These are phyloP conservation scores for Lysandra coridon DNA, from an alignment of 2,888 invertebrate genomes.

Conservation along the genomic window DNA sequence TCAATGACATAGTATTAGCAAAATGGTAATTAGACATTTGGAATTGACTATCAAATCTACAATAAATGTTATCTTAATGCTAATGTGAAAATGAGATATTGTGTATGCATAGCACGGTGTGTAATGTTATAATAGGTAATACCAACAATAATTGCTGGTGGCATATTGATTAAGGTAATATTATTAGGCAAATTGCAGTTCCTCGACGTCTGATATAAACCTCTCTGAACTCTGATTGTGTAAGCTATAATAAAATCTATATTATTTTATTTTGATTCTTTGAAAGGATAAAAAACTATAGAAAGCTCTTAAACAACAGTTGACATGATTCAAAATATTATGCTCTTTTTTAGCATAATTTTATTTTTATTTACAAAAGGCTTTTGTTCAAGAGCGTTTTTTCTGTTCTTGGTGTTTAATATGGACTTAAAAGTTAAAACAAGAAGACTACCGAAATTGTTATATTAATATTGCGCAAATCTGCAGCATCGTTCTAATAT, in stretches of 20 bases:
- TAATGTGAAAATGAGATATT: constrained; percentile 23
- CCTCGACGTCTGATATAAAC: neutral
- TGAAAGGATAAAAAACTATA: neutral
- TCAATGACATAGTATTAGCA: neutral
- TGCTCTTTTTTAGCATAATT: neutral
- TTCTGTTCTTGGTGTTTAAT: neutral
- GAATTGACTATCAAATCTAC: constrained; percentile 11
- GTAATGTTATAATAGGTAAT: constrained; percentile 12
- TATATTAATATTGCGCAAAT: constrained; percentile 14
- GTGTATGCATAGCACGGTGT: neutral
- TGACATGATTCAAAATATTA: neutral
- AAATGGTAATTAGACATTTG: constrained; percentile 11
- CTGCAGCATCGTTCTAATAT: constrained; percentile 22
- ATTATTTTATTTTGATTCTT: too few relatives aligned
- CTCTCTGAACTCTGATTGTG: too few relatives aligned
- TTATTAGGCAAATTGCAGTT: neutral
- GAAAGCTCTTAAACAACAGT: neutral
- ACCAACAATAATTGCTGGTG: too few relatives aligned
- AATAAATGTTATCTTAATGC: constrained; percentile 22
- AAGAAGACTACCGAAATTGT: neutral
- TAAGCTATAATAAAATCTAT: too few relatives aligned
- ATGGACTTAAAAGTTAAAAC: neutral
- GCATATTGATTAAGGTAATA: constrained; percentile 7
- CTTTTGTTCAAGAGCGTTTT: neutral
- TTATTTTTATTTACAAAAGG: neutral